These are phyloP conservation scores for Pomatostomus ruficeps DNA, from an alignment of 2,113 vertebrate species.

Conservation along the genomic window DNA sequence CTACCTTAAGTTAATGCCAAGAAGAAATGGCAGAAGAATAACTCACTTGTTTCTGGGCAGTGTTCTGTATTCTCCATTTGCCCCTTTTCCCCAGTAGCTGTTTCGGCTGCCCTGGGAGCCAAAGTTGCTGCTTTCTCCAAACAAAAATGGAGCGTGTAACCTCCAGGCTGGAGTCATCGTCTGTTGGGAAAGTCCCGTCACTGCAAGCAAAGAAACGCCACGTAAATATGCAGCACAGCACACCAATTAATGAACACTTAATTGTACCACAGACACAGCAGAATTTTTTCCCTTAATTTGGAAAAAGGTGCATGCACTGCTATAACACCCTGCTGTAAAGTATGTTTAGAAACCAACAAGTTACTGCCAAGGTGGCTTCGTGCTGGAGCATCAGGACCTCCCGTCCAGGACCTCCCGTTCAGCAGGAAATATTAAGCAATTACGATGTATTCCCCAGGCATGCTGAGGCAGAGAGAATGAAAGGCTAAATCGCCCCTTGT, in stretches of 20 bases:
- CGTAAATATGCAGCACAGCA: not conserved
- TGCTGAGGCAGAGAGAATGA: not conserved
- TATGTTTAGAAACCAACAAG: not conserved
- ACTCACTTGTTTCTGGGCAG: constrained; percentile 68
- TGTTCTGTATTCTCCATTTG: constrained; percentile 53
- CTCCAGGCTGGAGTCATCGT: constrained; percentile 55
- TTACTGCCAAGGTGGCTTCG: not conserved
- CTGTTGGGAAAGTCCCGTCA: constrained; percentile 59
- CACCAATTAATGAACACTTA: not conserved
- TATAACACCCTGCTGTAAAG: not conserved
- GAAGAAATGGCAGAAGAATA: not conserved
- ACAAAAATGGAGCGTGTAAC: constrained; percentile 48
- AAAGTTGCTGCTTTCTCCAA: constrained; percentile 58
- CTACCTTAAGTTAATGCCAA: not conserved
- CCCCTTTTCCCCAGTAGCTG: constrained; percentile 67
- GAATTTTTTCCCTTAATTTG: not conserved
- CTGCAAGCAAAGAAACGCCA: constrained; percentile 22
- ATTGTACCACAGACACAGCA: not conserved
- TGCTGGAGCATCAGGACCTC: not conserved
- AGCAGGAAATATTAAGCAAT: not conserved
- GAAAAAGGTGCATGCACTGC: not conserved
- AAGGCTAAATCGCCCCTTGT: not conserved
- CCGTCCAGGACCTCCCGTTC: not conserved
- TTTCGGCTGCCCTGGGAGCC: constrained; percentile 61
- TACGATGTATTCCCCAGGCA: not conserved